Percentiles rank a stretch among this genome's conserved stretches.
Conservation (phyloP, 2,888 invertebrate genomes). For the Ochlodes sylvanus region DNA sequence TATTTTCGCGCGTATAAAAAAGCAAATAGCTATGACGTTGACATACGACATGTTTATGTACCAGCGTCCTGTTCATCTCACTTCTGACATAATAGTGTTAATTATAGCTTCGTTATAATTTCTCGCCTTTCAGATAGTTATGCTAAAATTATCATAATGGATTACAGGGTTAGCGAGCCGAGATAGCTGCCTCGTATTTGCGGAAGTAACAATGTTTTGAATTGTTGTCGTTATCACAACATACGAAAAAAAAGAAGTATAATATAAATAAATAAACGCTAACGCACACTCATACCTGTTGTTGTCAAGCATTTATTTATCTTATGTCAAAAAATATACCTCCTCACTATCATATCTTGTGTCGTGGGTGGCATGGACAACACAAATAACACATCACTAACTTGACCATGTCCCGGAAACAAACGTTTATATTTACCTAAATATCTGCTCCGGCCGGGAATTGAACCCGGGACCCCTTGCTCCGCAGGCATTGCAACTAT, state of each 20-base stretch:
- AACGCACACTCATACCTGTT: background rate
- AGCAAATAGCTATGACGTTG: constrained; percentile 24
- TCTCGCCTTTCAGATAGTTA: constrained; percentile 16
- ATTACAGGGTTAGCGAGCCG: constrained; percentile 1
- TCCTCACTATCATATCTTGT: too few relatives aligned
- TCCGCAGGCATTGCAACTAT: too few relatives aligned
- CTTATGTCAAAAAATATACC: too few relatives aligned
- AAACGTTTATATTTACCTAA: too few relatives aligned
- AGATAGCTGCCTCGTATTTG: background rate
- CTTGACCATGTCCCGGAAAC: too few relatives aligned
- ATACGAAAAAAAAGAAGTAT: too few relatives aligned
- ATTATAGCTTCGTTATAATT: constrained; percentile 22
- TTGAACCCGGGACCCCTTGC: too few relatives aligned
- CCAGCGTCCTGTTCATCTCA: constrained; percentile 29
- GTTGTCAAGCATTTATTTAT: too few relatives aligned
- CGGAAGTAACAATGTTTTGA: background rate
- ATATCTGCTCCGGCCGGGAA: too few relatives aligned
- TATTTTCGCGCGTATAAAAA: constrained; percentile 18
- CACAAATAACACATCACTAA: too few relatives aligned
- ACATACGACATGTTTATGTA: constrained; percentile 29
- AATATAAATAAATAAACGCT: too few relatives aligned
- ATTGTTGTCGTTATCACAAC: background rate
- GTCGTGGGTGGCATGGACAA: too few relatives aligned
- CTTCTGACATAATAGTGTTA: constrained; percentile 26
- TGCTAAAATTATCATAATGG: constrained; percentile 9